A percentile compares a stretch with the other conserved stretches of the same genome.
phyloP scores from a whole-genome alignment of 1,140 invertebrate genomes.

The Vanessa atalanta region DNA sequence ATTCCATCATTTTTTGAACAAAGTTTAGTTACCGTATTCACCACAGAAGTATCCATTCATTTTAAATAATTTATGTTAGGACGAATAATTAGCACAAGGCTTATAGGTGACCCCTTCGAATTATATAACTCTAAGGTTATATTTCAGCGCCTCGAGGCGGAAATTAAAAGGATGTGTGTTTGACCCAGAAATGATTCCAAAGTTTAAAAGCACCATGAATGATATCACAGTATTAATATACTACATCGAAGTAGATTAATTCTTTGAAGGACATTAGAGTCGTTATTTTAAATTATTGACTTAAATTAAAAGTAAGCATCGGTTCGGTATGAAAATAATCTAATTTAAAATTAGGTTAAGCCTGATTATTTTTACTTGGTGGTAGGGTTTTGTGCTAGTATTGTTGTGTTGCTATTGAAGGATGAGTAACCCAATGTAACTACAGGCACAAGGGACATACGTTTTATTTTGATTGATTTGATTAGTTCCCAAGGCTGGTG shows the following conservation, averaged over 20 bases:
- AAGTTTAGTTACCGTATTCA: not conserved
- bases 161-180: not conserved
- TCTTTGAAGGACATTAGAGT: not conserved
- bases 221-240: not conserved
- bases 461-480: no score
- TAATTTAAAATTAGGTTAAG: no score
- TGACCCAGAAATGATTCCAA: slow-evolving; percentile 5
- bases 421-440: no score
- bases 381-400: no score
- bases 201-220: not conserved
- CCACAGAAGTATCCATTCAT: not conserved
- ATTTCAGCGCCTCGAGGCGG: slow-evolving; percentile 13
- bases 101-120: slow-evolving; percentile 1
- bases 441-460: no score
- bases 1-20: not conserved
- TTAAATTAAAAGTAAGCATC: no score
- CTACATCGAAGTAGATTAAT: not conserved
- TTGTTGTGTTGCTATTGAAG: no score
- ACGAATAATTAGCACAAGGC: not conserved
- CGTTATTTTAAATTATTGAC: no score
- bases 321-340: no score
- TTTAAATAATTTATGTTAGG: slow-evolving; percentile 7
- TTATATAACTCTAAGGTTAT: slow-evolving; percentile 22
- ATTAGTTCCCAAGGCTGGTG: no score
- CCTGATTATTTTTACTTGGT: no score